These are phyloP conservation scores for Vulpes lagopus DNA, from an alignment of 2,113 vertebrate species.

Conservation along the genomic window DNA sequence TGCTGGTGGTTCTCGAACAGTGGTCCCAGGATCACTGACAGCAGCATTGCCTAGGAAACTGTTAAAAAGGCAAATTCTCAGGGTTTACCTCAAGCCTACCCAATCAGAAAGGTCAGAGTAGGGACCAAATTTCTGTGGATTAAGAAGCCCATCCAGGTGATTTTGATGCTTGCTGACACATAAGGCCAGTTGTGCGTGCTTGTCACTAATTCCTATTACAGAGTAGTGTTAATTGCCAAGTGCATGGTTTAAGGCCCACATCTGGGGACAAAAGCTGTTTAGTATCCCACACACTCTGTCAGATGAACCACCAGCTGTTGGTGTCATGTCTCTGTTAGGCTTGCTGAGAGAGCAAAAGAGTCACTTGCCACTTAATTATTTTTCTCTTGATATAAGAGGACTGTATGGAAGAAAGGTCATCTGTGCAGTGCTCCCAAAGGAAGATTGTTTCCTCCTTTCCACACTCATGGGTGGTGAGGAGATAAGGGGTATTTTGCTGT, in stretches of 20 bases:
- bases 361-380: not conserved
- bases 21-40: not conserved
- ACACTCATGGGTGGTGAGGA: not conserved
- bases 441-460: not conserved
- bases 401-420: not conserved
- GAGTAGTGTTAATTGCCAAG: constrained; percentile 45
- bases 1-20: not conserved
- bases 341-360: not conserved
- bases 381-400: not conserved
- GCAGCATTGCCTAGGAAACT: not conserved
- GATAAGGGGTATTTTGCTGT: not conserved
- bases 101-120: not conserved
- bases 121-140: not conserved
- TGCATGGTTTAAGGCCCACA: not conserved
- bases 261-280: constrained; percentile 55
- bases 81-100: not conserved
- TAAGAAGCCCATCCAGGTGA: not conserved
- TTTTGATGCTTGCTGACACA: not conserved
- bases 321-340: not conserved
- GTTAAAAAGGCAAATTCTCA: not conserved
- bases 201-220: constrained; percentile 13
- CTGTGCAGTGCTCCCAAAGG: not conserved
- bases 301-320: constrained; percentile 47
- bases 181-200: not conserved
- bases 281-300: not conserved